Evolutionary conservation across 2,888 invertebrate genomes (phyloP), one percentile per base, ranked within the genome.

Genomic region (Conus canariensis): DNA sequence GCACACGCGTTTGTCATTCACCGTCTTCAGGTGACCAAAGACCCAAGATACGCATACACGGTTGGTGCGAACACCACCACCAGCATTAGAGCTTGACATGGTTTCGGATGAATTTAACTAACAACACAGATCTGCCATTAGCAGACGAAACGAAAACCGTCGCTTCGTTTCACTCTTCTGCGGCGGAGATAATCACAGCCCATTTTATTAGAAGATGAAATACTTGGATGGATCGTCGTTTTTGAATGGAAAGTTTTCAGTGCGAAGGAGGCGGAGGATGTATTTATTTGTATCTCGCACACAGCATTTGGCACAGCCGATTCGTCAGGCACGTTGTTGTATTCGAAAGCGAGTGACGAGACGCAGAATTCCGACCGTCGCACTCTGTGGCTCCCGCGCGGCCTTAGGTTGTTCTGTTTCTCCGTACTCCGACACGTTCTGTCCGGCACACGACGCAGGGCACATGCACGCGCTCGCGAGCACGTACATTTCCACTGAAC

Each of bases 341-440:
- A 59, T 60, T 25, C 10, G 67, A 86, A 60, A 60, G 64, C 70
- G n/a, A 67, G 87, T 87, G 87, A 87, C 87, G 87, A 74, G 64
- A 74, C 70, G 74, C 70, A 70, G 45, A n/a, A 74, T 87, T 87
- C 87, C 87, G 70, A 25, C 30, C 16, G 87, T 87, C 87, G 87
- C 87, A 87, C 87, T 87, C 87, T 77, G n/a, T 87, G 87, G 74
- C 87, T 87, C 58, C 87, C 19, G 70, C 25, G 87, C 58, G 67
- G 19, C 25, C 67, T 45, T 25, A 45, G 86, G 19, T 30, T 5
- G 60, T 45, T 86, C 60, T 45, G 67, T 16, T 67, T 86, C 60
- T 86, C 14, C 0, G 45, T 10, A 86, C 86, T 86, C 86, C 86
- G 86, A 64, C 67, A 60, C 58, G n/a, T n/a, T 8, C 45, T 45